Evolutionary conservation across 1,140 invertebrate species (phyloP), one percentile per base, ranked within the genome.

Genomic region (Diploscapter pachys): DNA sequence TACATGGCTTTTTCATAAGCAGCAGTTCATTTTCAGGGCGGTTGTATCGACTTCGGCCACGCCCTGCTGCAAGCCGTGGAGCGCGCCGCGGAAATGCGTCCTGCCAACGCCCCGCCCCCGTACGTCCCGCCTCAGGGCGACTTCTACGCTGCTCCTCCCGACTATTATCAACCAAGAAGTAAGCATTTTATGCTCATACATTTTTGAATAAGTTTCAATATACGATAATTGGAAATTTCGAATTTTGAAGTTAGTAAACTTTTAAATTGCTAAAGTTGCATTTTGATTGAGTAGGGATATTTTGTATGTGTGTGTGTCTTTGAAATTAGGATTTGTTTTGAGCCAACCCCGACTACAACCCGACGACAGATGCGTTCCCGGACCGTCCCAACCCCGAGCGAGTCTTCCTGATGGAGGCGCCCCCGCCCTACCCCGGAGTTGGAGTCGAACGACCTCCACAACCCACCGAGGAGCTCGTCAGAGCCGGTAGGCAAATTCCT

Each of bases 11-110:
- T 31, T 31, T 31, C 31, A 31, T 31, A 31, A 31, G 31, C 1
- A 31, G 31, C 31, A 31, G 31, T 31, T 1, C 31, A 31, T 31
- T 31, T 31, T 31, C 31, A 31, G 81, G 96, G 96, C 61, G 96
- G 96, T 56, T 95, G 94, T 52, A 97, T 98, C 83, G 96, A 98
- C 83, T 98, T 95, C 89, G 95, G 93, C 2, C 92, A 94, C 82
- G 93, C 94, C 49, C 92, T 98, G 91, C 81, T 97, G 70, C 91
- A 91, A 87, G 95, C 94, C 72, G 95, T 93, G 64, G 90, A 91
- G 83, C 90, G 95, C 83, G 93, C 93, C 93, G 90, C 89, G 5
- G n/a, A 50, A 11, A 53, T 74, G 56, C 6, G 72, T 56, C 76
- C 76, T 8, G 9, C 11, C 13, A 77, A 74, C 51, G 71, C 76